Conservation (phyloP, 2,113 vertebrate species). For the Anguilla japonica region DNA sequence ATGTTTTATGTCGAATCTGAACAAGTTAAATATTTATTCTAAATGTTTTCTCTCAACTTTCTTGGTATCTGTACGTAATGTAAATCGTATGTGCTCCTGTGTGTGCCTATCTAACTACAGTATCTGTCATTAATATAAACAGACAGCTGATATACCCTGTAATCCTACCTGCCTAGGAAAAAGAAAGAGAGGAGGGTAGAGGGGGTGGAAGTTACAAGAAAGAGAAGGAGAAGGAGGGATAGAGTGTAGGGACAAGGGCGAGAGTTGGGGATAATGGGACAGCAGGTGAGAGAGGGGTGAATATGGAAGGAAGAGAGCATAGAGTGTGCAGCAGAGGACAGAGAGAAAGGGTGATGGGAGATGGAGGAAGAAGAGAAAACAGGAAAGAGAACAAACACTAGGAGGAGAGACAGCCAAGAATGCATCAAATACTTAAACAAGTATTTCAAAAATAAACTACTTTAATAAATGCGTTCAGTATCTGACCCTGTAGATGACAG, state of each 20-base stretch:
- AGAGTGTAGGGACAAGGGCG: not conserved
- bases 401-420: not conserved
- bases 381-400: not conserved
- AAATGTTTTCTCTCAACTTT: not conserved
- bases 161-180: not conserved
- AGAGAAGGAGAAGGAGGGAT: not conserved
- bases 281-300: too few relatives aligned
- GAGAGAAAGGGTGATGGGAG: too few relatives aligned
- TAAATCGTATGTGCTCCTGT: not conserved
- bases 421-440: not conserved
- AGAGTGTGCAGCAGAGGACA: not conserved
- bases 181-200: not conserved
- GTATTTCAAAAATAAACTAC: not conserved
- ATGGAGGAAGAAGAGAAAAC: not conserved
- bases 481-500: not conserved
- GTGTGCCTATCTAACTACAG: not conserved
- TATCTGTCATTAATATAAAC: not conserved
- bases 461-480: not conserved
- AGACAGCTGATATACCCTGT: not conserved
- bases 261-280: not conserved
- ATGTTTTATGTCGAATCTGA: not conserved
- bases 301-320: not conserved
- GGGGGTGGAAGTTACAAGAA: too few relatives aligned
- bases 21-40: not conserved
- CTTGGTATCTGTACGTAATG: not conserved